Evolutionary conservation across 1,140 invertebrate species (phyloP), one percentile per base, ranked within the genome.

Genomic region (Drosophila nikananu): DNA sequence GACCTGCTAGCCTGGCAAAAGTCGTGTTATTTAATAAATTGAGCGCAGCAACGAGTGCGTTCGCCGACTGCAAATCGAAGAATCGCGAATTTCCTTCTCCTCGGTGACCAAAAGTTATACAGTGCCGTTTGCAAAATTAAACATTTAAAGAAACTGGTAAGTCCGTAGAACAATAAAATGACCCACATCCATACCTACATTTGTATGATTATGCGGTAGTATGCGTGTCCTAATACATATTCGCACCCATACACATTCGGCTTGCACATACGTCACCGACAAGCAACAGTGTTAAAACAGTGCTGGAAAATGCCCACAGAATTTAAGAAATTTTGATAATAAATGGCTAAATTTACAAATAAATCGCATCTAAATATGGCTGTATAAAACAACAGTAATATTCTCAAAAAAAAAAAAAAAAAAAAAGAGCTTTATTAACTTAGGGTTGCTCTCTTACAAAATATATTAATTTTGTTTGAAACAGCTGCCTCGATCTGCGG

Each of bases 1-100:
- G 30, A 30, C 41, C 23, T 71, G 48, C 49, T 42, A 37, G 42
- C 59, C 23, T 51, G 55, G 46, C 48, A 59, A 68, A 41, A 73
- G 66, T 81, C 72, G 72, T 83, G 83, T 86, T 86, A 86, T 83
- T 89, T 77, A 89, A 86, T 80, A 89, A 89, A 73, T 62, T 58
- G 55, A 54, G 59, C 44, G 37, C 44, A 48, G 51, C 55, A 58
- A 68, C 79, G 72, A 75, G 83, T 80, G 84, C 74, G 76, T 54
- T 57, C 21, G 59, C 49, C 39, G 44, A 37, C 37, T 54, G 25
- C 30, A 12, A 37, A 42, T 25, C 17, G 17, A 15, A 23, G n/a
- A 35, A 46, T 13, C 49, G 41, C 12, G 30, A 21, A 19, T n/a
- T 19, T 32, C 21, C 35, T 25, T 30, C 27, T 32, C 21, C 37